phyloP scores from a whole-genome alignment of 2,888 invertebrate species.

The Celastrina argiolus region DNA sequence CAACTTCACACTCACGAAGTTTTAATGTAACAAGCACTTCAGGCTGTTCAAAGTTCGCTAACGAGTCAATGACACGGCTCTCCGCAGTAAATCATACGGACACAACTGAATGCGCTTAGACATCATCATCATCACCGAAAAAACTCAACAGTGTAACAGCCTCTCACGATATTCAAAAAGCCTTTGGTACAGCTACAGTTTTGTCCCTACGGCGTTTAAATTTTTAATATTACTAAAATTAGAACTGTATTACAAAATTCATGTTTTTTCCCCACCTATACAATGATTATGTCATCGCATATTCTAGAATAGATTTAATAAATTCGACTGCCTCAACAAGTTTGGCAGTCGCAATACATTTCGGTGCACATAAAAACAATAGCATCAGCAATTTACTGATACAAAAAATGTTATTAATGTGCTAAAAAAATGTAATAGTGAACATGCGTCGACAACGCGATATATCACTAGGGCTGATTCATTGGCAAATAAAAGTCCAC shows the following conservation, averaged over 20 bases:
- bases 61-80: conserved; percentile 41
- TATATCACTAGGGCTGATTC: conserved; percentile 66
- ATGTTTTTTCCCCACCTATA: not conserved
- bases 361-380: conserved; percentile 19
- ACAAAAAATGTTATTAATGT: conserved; percentile 36
- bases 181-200: not conserved
- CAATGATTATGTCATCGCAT: not conserved
- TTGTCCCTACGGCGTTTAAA: no score
- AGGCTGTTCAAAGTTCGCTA: conserved; percentile 38
- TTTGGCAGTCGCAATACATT: conserved; percentile 18
- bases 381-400: conserved; percentile 29
- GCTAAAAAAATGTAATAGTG: conserved; percentile 52
- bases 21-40: conserved; percentile 58
- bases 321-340: not conserved
- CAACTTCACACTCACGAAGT: conserved; percentile 59
- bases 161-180: not conserved
- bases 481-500: conserved; percentile 58
- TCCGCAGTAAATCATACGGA: conserved; percentile 35
- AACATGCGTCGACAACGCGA: conserved; percentile 51
- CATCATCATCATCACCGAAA: not conserved
- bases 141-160: not conserved
- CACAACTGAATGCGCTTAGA: conserved; percentile 22
- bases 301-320: not conserved
- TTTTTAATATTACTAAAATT: no score
- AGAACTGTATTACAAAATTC: not conserved